Percentiles rank a stretch among this genome's conserved stretches.
Conservation (phyloP, 2,113 vertebrate genomes). For the Psettodes erumei region DNA sequence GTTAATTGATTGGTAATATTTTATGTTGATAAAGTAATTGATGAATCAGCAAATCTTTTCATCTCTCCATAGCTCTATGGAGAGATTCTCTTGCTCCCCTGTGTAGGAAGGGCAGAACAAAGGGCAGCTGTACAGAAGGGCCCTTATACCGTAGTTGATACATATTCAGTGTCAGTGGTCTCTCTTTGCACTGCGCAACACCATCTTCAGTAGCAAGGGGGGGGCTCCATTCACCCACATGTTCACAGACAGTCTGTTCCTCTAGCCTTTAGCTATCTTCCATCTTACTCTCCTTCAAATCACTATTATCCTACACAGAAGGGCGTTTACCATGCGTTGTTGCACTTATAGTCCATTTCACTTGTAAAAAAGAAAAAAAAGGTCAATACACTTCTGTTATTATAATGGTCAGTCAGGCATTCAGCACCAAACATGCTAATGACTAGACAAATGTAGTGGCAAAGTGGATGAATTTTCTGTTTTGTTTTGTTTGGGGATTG, state of each 20-base stretch:
- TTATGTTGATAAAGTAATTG: not conserved
- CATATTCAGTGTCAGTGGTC: constrained; percentile 44
- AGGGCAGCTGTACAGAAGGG: constrained; percentile 23
- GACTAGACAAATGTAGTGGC: constrained; percentile 45
- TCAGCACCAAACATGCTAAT: constrained; percentile 53
- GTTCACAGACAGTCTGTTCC: constrained; percentile 33
- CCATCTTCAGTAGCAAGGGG: constrained; percentile 24
- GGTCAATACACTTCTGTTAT: constrained; percentile 29
- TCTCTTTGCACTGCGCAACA: constrained; percentile 17
- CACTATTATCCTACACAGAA: not conserved
- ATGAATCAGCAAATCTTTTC: constrained; percentile 7
- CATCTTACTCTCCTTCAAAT: constrained; percentile 41
- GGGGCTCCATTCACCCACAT: constrained; percentile 27
- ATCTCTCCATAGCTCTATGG: not conserved
- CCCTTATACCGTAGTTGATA: constrained; percentile 39
- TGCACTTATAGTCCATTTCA: constrained; percentile 13
- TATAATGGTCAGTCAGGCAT: constrained; percentile 51
- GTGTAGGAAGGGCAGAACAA: constrained; percentile 39
- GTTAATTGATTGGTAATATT: not conserved
- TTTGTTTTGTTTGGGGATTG: constrained; percentile 4
- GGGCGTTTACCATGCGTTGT: not conserved
- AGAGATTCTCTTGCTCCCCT: constrained; percentile 14
- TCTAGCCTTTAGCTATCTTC: constrained; percentile 50
- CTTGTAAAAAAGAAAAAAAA: constrained; percentile 27
- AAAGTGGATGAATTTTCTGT: constrained; percentile 62